A percentile compares a stretch with the other conserved stretches of the same genome.
Evolutionary conservation across 2,888 invertebrate species (phyloP).

Genomic region (Metallyticus violacea): DNA sequence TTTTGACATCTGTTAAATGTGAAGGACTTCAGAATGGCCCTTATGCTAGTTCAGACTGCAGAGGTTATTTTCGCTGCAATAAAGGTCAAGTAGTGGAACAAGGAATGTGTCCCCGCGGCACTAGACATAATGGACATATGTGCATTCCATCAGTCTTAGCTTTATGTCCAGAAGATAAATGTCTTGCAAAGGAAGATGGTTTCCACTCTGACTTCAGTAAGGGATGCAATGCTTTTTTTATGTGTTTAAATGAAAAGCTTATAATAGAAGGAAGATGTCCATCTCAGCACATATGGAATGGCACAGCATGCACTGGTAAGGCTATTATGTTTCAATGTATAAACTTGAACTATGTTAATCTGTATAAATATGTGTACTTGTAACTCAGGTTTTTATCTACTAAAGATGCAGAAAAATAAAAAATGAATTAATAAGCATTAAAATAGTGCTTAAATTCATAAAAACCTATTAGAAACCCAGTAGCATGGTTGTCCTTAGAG

Average conservation of each 20-base stretch:
- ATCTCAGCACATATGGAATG: conserved; percentile 52
- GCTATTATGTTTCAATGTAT: too few species aligned
- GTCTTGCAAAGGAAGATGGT: conserved; percentile 2
- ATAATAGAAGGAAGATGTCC: conserved; percentile 47
- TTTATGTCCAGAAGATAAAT: neutral
- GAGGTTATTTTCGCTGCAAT: conserved; percentile 53
- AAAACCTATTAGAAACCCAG: too few species aligned
- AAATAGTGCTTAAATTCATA: too few species aligned
- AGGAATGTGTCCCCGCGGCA: conserved; percentile 40
- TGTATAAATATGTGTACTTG: too few species aligned
- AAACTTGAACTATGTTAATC: too few species aligned
- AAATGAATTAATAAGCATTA: too few species aligned
- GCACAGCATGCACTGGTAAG: conserved; percentile 50
- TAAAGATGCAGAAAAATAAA: too few species aligned
- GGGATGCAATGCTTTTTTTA: conserved; percentile 34
- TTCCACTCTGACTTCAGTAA: conserved; percentile 35
- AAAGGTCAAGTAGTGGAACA: conserved; percentile 49
- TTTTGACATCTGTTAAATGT: too few species aligned
- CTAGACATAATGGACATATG: conserved; percentile 41
- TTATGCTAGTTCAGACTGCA: too few species aligned
- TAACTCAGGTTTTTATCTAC: too few species aligned
- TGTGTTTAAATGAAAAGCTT: conserved; percentile 33
- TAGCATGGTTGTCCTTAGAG: too few species aligned
- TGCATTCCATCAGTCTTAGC: conserved; percentile 40
- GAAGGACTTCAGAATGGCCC: too few species aligned